Conservation (phyloP, 2,113 vertebrate species). For the Mugil cephalus region DNA sequence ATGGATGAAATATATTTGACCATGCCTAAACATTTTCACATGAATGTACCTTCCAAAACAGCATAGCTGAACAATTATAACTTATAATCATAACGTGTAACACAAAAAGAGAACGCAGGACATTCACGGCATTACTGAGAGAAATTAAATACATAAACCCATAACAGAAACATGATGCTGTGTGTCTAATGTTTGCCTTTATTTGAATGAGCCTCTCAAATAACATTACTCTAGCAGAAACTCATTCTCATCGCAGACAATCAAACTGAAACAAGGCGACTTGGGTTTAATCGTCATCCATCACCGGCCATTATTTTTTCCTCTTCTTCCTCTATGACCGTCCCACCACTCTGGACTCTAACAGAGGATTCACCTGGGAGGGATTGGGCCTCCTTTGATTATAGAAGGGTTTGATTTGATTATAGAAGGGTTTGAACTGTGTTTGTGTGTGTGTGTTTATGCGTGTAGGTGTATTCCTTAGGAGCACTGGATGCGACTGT, state of each 20-base stretch:
- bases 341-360: constrained; percentile 29
- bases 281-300: constrained; percentile 48
- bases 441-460: constrained; percentile 14
- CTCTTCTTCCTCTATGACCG: constrained; percentile 20
- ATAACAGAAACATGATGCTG: constrained; percentile 40
- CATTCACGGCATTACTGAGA: constrained; percentile 62
- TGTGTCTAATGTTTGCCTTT: constrained; percentile 55
- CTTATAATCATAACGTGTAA: constrained; percentile 44
- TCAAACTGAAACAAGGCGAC: constrained; percentile 74
- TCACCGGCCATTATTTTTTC: constrained; percentile 14
- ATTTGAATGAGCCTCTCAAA: constrained; percentile 57
- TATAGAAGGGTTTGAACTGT: constrained; percentile 22
- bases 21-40: constrained; percentile 13
- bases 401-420: constrained; percentile 35
- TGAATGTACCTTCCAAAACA: constrained; percentile 32
- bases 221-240: constrained; percentile 43
- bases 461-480: not conserved
- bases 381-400: constrained; percentile 33
- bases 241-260: constrained; percentile 60
- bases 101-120: constrained; percentile 50
- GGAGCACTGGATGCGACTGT: constrained; percentile 37
- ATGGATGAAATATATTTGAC: constrained; percentile 18
- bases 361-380: constrained; percentile 31
- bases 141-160: constrained; percentile 52
- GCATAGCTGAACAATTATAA: constrained; percentile 40